These are phyloP conservation scores for Tapirus indicus DNA, from an alignment of 2,797 vertebrate species.

Conservation along the genomic window DNA sequence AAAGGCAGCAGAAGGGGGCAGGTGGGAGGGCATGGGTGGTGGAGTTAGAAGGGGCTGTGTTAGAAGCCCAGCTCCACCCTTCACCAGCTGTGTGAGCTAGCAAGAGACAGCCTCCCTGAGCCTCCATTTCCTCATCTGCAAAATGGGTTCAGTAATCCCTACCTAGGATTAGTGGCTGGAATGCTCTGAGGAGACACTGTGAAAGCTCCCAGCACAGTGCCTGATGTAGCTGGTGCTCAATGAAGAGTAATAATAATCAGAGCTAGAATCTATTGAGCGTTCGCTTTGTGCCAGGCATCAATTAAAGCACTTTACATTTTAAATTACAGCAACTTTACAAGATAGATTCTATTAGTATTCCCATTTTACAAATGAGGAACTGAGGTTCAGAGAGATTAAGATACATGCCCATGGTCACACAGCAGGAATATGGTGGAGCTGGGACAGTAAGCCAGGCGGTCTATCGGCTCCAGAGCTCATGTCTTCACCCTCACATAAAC, in stretches of 20 bases:
- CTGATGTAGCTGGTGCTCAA: accelerated
- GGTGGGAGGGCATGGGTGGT: neutral
- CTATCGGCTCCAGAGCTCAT: neutral
- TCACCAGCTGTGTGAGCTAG: neutral
- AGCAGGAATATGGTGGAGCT: neutral
- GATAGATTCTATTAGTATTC: neutral
- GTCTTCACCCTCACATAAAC: neutral
- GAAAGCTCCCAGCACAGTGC: neutral
- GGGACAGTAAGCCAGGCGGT: neutral
- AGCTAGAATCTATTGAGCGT: neutral
- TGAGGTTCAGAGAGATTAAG: neutral
- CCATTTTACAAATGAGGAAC: neutral
- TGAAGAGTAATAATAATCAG: accelerated
- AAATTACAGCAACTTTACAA: neutral
- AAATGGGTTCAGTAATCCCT: neutral
- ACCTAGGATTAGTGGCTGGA: neutral
- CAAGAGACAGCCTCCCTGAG: neutral
- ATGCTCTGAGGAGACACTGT: neutral
- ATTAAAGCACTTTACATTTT: neutral
- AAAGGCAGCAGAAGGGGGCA: neutral
- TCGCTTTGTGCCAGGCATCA: neutral
- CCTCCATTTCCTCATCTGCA: neutral
- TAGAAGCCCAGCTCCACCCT: neutral
- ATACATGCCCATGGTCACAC: neutral
- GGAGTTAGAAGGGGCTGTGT: neutral